Conservation (phyloP, 2,113 vertebrate species). For the Pachycephala philippinensis region DNA sequence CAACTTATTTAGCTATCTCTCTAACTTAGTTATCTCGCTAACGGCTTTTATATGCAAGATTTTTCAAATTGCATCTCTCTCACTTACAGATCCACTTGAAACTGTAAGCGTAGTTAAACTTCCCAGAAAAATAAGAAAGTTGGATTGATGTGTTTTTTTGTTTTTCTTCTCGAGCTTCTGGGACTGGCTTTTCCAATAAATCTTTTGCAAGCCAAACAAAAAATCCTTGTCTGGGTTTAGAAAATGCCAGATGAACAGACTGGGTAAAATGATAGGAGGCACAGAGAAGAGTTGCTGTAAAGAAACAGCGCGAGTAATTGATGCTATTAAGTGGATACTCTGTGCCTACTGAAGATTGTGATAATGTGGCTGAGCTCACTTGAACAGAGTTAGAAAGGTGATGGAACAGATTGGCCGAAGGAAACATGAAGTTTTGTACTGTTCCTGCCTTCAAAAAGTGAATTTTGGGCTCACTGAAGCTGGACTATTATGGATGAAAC, state of each 20-base stretch:
- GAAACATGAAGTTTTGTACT: background rate
- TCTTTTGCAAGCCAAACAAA: background rate
- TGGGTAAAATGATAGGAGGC: background rate
- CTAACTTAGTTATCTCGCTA: background rate
- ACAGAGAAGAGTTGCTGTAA: background rate
- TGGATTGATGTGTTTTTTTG: background rate
- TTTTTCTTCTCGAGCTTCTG: background rate
- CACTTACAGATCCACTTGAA: background rate
- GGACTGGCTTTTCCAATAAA: background rate
- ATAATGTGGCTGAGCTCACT: background rate
- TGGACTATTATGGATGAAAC: background rate
- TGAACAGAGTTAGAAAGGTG: background rate
- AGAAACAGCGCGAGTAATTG: background rate
- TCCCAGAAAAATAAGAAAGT: background rate
- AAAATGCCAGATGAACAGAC: background rate
- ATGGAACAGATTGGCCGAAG: background rate
- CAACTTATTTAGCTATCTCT: background rate
- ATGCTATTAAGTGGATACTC: background rate
- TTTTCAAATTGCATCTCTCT: background rate
- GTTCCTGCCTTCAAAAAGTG: background rate
- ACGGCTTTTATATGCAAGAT: background rate
- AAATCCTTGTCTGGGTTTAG: background rate
- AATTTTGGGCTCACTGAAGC: background rate
- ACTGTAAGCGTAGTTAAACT: background rate
- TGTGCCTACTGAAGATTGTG: background rate